Conservation (phyloP, 2,113 vertebrate species). For the Uria aalge region DNA sequence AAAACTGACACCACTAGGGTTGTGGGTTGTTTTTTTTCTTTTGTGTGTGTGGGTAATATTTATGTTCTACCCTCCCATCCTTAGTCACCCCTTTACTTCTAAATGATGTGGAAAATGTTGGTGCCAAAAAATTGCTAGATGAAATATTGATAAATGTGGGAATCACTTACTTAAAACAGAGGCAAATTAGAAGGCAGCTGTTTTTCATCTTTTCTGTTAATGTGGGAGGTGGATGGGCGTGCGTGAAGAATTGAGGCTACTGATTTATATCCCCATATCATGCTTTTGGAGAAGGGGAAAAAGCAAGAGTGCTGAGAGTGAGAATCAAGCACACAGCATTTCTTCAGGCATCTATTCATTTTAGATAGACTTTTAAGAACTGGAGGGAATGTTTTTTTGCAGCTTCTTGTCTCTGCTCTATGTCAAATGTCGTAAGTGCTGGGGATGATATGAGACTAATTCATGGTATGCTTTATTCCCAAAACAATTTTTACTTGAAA, state of each 20-base stretch:
- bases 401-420: not conserved
- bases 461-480: not conserved
- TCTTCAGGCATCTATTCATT: not conserved
- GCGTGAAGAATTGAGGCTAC: not conserved
- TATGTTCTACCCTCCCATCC: not conserved
- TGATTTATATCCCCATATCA: conserved; percentile 10
- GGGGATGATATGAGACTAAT: not conserved
- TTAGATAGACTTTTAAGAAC: not conserved
- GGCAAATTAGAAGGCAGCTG: conserved; percentile 54
- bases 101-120: conserved; percentile 14
- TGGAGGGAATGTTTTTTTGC: not conserved
- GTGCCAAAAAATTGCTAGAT: conserved; percentile 36
- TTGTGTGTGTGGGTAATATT: not conserved
- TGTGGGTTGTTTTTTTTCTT: not conserved
- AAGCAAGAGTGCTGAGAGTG: not conserved
- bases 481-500: not conserved
- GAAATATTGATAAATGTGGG: conserved; percentile 65
- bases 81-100: not conserved
- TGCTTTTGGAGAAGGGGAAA: not conserved
- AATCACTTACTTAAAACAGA: conserved; percentile 26
- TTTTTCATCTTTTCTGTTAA: conserved; percentile 35
- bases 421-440: not conserved
- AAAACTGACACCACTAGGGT: not conserved
- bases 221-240: not conserved
- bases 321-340: not conserved